A percentile compares a stretch with the other conserved stretches of the same genome.
These are phyloP conservation scores for Meiosimyza decipiens DNA, from an alignment of 2,888 invertebrate species.

Conservation along the genomic window DNA sequence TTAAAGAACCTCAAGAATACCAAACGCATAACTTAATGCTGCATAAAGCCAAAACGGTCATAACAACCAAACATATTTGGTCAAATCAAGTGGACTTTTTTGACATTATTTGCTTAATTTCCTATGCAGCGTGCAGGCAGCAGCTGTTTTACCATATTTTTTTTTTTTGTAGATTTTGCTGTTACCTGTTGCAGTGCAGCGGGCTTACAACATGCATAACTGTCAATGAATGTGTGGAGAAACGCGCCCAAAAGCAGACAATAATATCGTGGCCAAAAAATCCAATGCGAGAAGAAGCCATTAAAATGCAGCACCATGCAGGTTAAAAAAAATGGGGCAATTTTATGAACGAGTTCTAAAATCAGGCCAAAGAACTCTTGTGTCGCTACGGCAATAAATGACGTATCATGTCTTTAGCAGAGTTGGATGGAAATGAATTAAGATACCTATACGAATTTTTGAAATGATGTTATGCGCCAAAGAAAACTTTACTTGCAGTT, in stretches of 20 bases:
- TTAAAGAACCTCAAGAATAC: not conserved
- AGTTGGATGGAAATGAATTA: no score
- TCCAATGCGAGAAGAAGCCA: slow-evolving; percentile 26
- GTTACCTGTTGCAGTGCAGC: slow-evolving; percentile 29
- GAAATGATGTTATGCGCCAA: no score
- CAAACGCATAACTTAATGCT: slow-evolving; percentile 5
- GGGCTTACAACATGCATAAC: slow-evolving; percentile 7
- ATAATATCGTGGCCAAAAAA: slow-evolving; percentile 3
- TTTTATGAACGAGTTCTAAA: no score
- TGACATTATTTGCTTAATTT: not conserved
- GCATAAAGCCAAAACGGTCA: slow-evolving; percentile 5
- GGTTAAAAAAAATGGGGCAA: not conserved
- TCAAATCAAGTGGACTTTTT: slow-evolving; percentile 20
- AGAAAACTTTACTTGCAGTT: no score
- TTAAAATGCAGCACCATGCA: slow-evolving; percentile 30
- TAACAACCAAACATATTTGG: slow-evolving; percentile 22
- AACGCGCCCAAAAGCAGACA: slow-evolving; percentile 29
- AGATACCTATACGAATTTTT: no score
- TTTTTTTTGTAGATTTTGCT: not conserved
- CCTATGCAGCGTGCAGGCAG: not conserved
- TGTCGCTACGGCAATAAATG: no score
- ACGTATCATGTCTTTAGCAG: no score
- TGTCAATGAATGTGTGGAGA: slow-evolving; percentile 32
- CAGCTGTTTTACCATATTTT: slow-evolving; percentile 18
- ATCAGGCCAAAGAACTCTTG: no score